Evolutionary conservation across 2,113 vertebrate species (phyloP).

Genomic region (Catharus fuscescens): DNA sequence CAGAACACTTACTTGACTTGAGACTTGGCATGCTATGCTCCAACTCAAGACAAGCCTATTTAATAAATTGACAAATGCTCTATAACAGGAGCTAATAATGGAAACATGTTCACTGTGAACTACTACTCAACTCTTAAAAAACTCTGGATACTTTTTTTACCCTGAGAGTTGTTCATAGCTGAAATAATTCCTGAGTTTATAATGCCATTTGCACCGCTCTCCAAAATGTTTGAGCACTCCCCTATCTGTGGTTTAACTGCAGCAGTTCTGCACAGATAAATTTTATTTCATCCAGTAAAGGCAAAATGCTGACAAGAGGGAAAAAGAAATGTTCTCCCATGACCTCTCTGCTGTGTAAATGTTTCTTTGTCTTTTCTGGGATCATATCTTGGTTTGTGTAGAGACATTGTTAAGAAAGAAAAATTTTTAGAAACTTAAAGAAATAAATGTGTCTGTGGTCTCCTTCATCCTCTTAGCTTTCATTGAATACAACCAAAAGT

Average conservation of each 20-base stretch:
- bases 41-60: not conserved
- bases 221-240: not conserved
- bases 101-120: not conserved
- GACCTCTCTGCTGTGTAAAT: not conserved
- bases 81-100: not conserved
- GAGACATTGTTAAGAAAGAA: not conserved
- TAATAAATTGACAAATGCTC: slow-evolving; percentile 3
- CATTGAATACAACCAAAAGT: not conserved
- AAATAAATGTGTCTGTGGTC: not conserved
- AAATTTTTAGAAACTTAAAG: not conserved
- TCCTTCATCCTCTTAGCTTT: not conserved
- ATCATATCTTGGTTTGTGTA: not conserved
- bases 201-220: not conserved
- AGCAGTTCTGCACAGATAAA: slow-evolving; percentile 23
- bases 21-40: not conserved
- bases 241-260: not conserved
- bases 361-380: not conserved
- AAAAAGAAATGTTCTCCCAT: not conserved
- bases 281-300: not conserved
- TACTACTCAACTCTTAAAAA: not conserved
- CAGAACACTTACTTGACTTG: not conserved
- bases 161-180: not conserved
- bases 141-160: not conserved
- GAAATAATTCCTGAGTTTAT: slow-evolving; percentile 26
- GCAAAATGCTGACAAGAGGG: not conserved